Percentiles rank a stretch among this genome's conserved stretches.
Evolutionary conservation across 2,888 invertebrate species (phyloP).

Genomic region (Spodoptera picta): DNA sequence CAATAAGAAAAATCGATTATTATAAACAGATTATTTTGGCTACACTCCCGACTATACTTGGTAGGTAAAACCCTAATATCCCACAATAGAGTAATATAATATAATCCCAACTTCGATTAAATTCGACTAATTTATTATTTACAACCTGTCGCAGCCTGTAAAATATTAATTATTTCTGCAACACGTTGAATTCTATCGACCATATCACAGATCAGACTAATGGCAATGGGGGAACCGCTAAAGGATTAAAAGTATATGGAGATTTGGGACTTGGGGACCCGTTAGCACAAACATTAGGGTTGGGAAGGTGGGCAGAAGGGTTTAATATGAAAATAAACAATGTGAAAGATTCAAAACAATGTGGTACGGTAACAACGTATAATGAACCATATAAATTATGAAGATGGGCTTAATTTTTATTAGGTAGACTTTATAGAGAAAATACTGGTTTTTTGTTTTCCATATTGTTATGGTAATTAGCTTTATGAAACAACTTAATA

Average conservation of each 20-base stretch:
- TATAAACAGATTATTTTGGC: too few relatives aligned
- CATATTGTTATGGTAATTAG: too few relatives aligned
- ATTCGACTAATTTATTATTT: slow-evolving; percentile 47
- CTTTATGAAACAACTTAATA: too few relatives aligned
- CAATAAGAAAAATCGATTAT: too few relatives aligned
- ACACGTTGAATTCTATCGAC: slow-evolving; percentile 51
- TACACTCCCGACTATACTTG: too few relatives aligned
- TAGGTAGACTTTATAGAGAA: not conserved
- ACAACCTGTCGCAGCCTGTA: slow-evolving; percentile 41
- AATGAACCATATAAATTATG: slow-evolving; percentile 42
- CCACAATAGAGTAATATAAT: not conserved
- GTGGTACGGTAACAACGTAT: slow-evolving; percentile 36
- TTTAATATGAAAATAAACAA: slow-evolving; percentile 60
- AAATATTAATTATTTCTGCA: slow-evolving; percentile 61
- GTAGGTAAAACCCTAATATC: not conserved
- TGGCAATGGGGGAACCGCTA: slow-evolving; percentile 63
- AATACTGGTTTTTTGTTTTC: too few relatives aligned
- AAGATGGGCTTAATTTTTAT: slow-evolving; percentile 28
- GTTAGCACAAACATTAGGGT: slow-evolving; percentile 57
- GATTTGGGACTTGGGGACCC: slow-evolving; percentile 23
- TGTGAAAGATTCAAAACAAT: slow-evolving; percentile 55
- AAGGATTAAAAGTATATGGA: slow-evolving; percentile 65
- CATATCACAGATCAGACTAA: slow-evolving; percentile 59
- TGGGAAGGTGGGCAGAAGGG: slow-evolving; percentile 26
- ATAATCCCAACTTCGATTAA: slow-evolving; percentile 32